Evolutionary conservation across 2,113 vertebrate genomes (phyloP).

Genomic region (Albula goreensis): DNA sequence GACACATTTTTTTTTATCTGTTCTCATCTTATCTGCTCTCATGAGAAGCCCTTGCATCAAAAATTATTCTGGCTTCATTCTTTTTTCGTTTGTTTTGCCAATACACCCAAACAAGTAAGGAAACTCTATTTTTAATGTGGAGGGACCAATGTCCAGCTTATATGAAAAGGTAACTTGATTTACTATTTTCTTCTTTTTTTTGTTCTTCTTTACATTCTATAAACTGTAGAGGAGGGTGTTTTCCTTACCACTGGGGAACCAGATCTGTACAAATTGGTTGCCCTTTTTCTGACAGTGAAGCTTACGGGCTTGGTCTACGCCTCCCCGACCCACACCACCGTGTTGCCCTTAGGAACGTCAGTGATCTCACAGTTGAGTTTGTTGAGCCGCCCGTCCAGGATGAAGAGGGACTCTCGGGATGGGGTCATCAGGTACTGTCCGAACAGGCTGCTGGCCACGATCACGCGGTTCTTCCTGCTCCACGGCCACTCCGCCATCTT

Average conservation of each 20-base stretch:
- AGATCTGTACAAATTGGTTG: constrained; percentile 50
- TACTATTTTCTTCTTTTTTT: not conserved
- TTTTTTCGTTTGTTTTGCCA: constrained; percentile 36
- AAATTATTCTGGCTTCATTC: constrained; percentile 43
- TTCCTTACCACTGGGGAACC: constrained; percentile 66
- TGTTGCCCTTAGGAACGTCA: constrained; percentile 87
- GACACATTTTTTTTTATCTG: constrained; percentile 25
- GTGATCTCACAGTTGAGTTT: constrained; percentile 99
- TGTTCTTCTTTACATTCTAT: not conserved
- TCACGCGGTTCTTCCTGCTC: constrained; percentile 83
- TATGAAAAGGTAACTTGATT: not conserved
- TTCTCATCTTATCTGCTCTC: constrained; percentile 10
- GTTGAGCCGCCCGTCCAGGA: constrained; percentile 91
- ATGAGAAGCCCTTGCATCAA: constrained; percentile 38
- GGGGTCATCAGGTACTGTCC: constrained; percentile 96
- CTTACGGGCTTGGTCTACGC: constrained; percentile 61
- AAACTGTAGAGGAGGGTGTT: constrained; percentile 18
- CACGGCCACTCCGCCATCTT: constrained; percentile 84
- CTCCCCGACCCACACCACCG: constrained; percentile 92
- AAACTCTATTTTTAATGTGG: constrained; percentile 37
- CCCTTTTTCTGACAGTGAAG: not conserved
- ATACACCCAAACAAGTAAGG: constrained; percentile 51
- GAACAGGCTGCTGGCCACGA: constrained; percentile 87
- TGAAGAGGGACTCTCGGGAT: constrained; percentile 90
- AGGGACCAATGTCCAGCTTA: constrained; percentile 14